Percentiles rank a stretch among this genome's conserved stretches.
Evolutionary conservation across 2,888 invertebrate genomes (phyloP).

Genomic region (Troglohyphantes excavatus): DNA sequence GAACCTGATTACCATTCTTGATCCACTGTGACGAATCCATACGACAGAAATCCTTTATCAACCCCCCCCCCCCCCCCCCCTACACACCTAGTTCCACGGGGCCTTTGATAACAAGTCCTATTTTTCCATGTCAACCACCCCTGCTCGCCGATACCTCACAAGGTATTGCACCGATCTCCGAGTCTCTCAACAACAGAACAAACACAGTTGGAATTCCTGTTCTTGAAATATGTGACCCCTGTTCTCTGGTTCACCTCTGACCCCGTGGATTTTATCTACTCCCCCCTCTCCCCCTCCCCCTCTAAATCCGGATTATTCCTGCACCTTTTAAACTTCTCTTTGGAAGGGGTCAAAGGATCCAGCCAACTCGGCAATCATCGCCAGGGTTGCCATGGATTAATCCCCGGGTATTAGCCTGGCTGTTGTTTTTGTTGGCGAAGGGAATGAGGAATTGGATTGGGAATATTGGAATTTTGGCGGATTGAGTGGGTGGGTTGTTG

Average conservation of each 20-base stretch:
- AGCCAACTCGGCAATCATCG: slow-evolving; percentile 22
- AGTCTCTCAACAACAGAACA: neutral
- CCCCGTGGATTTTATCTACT: slow-evolving; percentile 46
- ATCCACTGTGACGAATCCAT: neutral
- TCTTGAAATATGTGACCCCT: slow-evolving; percentile 52
- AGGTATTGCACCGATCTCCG: slow-evolving; percentile 7
- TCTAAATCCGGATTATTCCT: slow-evolving; percentile 60
- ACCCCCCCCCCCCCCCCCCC: neutral
- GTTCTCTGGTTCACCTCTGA: slow-evolving; percentile 38
- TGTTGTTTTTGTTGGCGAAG: neutral
- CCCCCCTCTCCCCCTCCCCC: neutral
- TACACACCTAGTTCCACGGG: no score
- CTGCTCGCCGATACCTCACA: neutral
- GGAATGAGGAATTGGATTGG: no score
- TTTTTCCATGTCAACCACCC: neutral
- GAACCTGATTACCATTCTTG: neutral
- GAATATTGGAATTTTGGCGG: no score
- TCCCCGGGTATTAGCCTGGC: no score
- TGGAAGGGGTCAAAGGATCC: slow-evolving; percentile 36
- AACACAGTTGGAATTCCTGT: slow-evolving; percentile 8
- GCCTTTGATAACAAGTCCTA: neutral
- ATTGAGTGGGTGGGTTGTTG: no score
- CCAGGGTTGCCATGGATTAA: slow-evolving; percentile 1
- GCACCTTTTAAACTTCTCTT: slow-evolving; percentile 51
- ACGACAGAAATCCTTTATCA: neutral